Evolutionary conservation across 2,113 vertebrate genomes (phyloP).

Genomic region (Siniperca chuatsi): DNA sequence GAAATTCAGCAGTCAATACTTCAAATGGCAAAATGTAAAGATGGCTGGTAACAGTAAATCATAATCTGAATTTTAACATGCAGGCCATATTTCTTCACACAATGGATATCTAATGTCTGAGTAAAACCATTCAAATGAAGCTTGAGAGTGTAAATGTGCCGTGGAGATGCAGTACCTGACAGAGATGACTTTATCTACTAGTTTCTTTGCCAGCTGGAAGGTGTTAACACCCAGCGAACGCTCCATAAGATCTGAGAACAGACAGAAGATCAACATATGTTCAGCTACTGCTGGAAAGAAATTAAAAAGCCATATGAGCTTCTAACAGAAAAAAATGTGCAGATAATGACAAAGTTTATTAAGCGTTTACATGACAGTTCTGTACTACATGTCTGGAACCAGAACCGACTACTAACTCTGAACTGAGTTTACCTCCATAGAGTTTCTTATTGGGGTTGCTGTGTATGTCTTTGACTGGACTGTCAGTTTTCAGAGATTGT

Average conservation of each 20-base stretch:
- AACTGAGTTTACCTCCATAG: slow-evolving; percentile 85
- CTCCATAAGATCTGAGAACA: slow-evolving; percentile 86
- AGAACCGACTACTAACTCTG: background rate
- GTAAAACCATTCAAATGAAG: background rate
- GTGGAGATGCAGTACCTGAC: slow-evolving; percentile 84
- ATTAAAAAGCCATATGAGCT: background rate
- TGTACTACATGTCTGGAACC: background rate
- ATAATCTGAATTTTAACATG: background rate
- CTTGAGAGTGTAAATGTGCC: background rate
- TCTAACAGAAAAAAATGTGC: background rate
- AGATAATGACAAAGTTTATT: background rate
- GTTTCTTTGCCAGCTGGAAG: slow-evolving; percentile 88
- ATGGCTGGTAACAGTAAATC: background rate
- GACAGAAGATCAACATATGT: slow-evolving; percentile 16
- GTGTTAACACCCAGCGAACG: slow-evolving; percentile 86
- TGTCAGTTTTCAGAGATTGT: slow-evolving; percentile 86
- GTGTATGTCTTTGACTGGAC: slow-evolving; percentile 83
- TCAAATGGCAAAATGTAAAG: background rate
- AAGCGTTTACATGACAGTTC: background rate
- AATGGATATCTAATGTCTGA: background rate
- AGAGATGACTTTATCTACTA: slow-evolving; percentile 89
- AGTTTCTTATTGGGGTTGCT: slow-evolving; percentile 85
- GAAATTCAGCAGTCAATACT: background rate
- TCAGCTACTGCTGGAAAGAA: background rate
- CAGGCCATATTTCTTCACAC: background rate